These are phyloP conservation scores for Antrozous pallidus DNA, from an alignment of 2,797 vertebrate species.

Conservation along the genomic window DNA sequence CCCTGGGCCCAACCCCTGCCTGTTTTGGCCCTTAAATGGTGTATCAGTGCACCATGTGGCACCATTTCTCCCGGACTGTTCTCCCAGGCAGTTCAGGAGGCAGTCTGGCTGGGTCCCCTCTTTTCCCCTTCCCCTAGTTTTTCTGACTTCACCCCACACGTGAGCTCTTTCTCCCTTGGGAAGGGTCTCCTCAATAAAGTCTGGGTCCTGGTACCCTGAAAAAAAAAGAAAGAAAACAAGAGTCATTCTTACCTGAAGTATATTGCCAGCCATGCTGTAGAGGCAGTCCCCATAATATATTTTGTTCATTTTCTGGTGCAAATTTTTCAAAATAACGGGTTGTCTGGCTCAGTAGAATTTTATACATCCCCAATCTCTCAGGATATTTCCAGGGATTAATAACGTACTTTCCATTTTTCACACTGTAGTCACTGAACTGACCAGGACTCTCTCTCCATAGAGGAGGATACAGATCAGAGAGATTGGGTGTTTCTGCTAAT, in stretches of 20 bases:
- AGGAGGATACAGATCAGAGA: slow-evolving; percentile 77
- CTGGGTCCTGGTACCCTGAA: too few relatives aligned
- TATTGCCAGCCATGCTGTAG: slow-evolving; percentile 90
- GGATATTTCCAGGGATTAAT: slow-evolving; percentile 86
- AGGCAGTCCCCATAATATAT: slow-evolving; percentile 89
- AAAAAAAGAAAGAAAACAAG: too few relatives aligned
- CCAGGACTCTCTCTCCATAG: slow-evolving; percentile 82
- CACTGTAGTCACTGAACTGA: slow-evolving; percentile 77
- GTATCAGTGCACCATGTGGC: too few relatives aligned
- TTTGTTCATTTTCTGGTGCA: slow-evolving; percentile 81
- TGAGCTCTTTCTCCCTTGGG: too few relatives aligned
- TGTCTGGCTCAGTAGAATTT: slow-evolving; percentile 83
- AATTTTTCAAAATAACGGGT: slow-evolving; percentile 83
- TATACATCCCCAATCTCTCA: slow-evolving; percentile 87
- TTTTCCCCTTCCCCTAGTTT: too few relatives aligned
- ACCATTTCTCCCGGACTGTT: too few relatives aligned
- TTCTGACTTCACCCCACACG: too few relatives aligned
- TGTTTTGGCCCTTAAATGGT: too few relatives aligned
- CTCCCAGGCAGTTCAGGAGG: too few relatives aligned
- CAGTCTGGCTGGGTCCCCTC: too few relatives aligned
- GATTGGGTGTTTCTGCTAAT: background rate
- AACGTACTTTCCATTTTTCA: slow-evolving; percentile 68
- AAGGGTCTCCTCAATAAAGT: too few relatives aligned
- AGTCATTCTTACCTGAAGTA: slow-evolving; percentile 84
- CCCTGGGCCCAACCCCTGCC: too few relatives aligned